A percentile compares a stretch with the other conserved stretches of the same genome.
These are phyloP conservation scores for Callosobruchus maculatus DNA, from an alignment of 2,888 invertebrate species.

Conservation along the genomic window DNA sequence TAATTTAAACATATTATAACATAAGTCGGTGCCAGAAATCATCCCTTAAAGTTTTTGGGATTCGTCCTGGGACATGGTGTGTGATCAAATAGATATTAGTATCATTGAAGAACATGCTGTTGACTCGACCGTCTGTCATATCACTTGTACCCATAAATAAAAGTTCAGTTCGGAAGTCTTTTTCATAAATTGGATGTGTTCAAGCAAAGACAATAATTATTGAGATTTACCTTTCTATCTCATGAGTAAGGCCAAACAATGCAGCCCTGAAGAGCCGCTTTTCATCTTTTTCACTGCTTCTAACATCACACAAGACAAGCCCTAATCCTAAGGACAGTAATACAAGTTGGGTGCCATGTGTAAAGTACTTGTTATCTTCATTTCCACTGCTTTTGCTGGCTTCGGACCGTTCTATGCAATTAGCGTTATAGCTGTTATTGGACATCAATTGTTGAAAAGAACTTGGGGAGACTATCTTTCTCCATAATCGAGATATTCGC, in stretches of 20 bases:
- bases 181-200: too few relatives aligned
- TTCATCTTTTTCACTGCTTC: conserved; percentile 37
- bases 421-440: not conserved
- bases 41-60: too few relatives aligned
- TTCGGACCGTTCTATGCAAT: not conserved
- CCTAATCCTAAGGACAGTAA: conserved; percentile 14
- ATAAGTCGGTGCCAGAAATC: too few relatives aligned
- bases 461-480: not conserved
- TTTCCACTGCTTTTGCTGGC: not conserved
- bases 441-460: not conserved
- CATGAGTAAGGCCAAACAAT: conserved; percentile 51
- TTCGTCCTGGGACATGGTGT: too few relatives aligned
- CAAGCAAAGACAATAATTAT: too few relatives aligned
- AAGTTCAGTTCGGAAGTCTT: too few relatives aligned
- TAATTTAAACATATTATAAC: too few relatives aligned
- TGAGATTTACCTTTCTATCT: conserved; percentile 49
- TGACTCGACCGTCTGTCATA: too few relatives aligned
- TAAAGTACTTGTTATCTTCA: not conserved
- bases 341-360: conserved; percentile 1
- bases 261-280: conserved; percentile 53
- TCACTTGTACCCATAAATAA: too few relatives aligned
- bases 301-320: conserved; percentile 35
- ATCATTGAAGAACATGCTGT: too few relatives aligned
- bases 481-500: not conserved
- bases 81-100: too few relatives aligned